Percentiles rank a stretch among this genome's conserved stretches.
These are phyloP conservation scores for Meta bourneti DNA, from an alignment of 2,888 invertebrate genomes.

Conservation along the genomic window DNA sequence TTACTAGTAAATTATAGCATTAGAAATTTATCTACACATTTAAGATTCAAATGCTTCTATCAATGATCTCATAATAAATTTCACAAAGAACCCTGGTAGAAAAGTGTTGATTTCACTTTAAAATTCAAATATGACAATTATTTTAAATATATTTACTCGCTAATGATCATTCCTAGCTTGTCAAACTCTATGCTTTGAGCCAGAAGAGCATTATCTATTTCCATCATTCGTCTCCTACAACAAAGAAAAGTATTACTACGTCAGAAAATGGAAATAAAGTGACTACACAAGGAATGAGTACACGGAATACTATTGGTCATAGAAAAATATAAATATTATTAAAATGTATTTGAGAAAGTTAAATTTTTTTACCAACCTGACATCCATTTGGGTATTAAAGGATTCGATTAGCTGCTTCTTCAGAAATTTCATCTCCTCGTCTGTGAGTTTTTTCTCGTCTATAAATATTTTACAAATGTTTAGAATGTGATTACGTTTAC, in stretches of 20 bases:
- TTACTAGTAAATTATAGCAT: no score
- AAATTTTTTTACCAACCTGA: constrained; percentile 82
- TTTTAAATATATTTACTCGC: constrained; percentile 84
- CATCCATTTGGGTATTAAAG: constrained; percentile 95
- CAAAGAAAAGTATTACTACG: background rate
- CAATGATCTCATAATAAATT: no score
- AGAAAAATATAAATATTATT: background rate
- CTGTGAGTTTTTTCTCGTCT: constrained; percentile 72
- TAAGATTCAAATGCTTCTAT: no score
- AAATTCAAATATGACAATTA: background rate
- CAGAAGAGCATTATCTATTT: constrained; percentile 92
- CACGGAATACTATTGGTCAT: background rate
- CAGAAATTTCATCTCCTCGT: constrained; percentile 82
- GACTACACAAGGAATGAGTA: background rate
- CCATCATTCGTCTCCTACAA: constrained; percentile 88
- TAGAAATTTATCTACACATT: no score
- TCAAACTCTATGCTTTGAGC: constrained; percentile 93
- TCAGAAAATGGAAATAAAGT: background rate
- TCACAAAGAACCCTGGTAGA: no score
- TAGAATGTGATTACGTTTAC: no score
- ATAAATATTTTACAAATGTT: background rate
- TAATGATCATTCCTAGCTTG: constrained; percentile 91
- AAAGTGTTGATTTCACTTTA: background rate
- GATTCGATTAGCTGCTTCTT: constrained; percentile 92
- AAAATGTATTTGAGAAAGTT: background rate